Evolutionary conservation across 92 coral and sea anemone species (phyloP).

Genomic region (Phenganax stokvisi): DNA sequence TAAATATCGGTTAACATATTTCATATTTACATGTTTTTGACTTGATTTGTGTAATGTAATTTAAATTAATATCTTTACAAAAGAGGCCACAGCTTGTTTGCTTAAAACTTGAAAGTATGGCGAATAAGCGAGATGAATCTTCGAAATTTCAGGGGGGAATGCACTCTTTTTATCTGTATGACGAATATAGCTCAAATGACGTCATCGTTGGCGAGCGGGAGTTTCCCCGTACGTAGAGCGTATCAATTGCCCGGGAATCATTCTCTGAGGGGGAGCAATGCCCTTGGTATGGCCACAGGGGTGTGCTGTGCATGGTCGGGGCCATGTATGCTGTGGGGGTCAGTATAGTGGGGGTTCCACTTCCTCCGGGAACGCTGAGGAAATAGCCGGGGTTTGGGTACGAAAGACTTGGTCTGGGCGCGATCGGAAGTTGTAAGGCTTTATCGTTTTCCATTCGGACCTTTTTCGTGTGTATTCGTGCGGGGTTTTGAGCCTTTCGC

Average conservation of each 20-base stretch:
- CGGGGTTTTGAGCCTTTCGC: conserved; percentile 94
- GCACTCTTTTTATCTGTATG: conserved; percentile 57
- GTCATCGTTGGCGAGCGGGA: conserved; percentile 80
- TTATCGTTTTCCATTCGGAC: conserved; percentile 70
- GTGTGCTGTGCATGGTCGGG: conserved; percentile 77
- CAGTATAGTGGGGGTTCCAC: conserved; percentile 80
- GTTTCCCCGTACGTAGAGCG: conserved; percentile 81
- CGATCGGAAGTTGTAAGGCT: conserved; percentile 89
- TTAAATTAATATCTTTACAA: too few relatives aligned
- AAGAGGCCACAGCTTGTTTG: too few relatives aligned
- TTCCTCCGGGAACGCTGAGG: conserved; percentile 76
- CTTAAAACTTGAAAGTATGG: too few relatives aligned
- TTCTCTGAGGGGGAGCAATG: conserved; percentile 65
- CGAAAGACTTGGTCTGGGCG: conserved; percentile 92
- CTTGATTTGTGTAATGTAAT: too few relatives aligned
- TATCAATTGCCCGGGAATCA: conserved; percentile 87
- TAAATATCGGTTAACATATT: too few relatives aligned
- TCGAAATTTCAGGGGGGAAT: neutral
- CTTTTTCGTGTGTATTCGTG: conserved; percentile 72
- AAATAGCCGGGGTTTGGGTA: conserved; percentile 89
- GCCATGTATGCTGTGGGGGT: conserved; percentile 85
- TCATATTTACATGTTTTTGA: too few relatives aligned
- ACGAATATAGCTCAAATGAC: conserved; percentile 85
- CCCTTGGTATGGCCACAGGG: conserved; percentile 95
- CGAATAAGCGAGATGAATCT: neutral